Evolutionary conservation across 2,888 invertebrate species (phyloP).

Genomic region (Oasisia sp.): DNA sequence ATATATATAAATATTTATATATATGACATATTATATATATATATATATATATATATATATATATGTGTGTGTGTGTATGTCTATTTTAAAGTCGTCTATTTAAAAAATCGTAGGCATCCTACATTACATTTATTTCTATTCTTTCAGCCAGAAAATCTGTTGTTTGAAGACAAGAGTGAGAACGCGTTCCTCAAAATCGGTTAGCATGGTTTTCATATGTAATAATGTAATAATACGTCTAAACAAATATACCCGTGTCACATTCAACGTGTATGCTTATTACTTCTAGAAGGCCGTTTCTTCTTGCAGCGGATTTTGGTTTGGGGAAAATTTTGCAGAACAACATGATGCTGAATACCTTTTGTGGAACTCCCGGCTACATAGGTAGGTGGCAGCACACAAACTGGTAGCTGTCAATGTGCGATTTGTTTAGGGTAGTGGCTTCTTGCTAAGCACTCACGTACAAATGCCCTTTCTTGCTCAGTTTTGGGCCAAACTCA

Average conservation of each 20-base stretch:
- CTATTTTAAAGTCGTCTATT: not conserved
- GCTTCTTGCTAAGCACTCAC: too few relatives aligned
- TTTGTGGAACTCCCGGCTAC: constrained; percentile 68
- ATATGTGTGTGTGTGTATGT: not conserved
- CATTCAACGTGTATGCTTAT: not conserved
- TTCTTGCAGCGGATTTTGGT: constrained; percentile 67
- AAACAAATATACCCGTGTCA: not conserved
- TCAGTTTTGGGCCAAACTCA: too few relatives aligned
- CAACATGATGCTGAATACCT: constrained; percentile 64
- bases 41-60: not conserved
- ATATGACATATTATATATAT: not conserved
- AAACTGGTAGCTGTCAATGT: too few relatives aligned
- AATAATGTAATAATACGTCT: not conserved
- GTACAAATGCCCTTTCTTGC: too few relatives aligned
- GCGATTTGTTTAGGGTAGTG: too few relatives aligned
- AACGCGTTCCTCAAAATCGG: constrained; percentile 60
- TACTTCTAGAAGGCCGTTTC: not conserved
- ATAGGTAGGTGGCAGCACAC: constrained; percentile 43
- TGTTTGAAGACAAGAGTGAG: constrained; percentile 57
- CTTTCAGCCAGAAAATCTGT: constrained; percentile 62
- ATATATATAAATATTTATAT: not conserved
- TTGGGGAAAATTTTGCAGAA: constrained; percentile 65
- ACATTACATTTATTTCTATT: not conserved
- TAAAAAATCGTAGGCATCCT: not conserved
- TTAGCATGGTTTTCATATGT: constrained; percentile 36